Evolutionary conservation across 2,797 vertebrate species (phyloP).

Genomic region (Coracias cyanogaster): DNA sequence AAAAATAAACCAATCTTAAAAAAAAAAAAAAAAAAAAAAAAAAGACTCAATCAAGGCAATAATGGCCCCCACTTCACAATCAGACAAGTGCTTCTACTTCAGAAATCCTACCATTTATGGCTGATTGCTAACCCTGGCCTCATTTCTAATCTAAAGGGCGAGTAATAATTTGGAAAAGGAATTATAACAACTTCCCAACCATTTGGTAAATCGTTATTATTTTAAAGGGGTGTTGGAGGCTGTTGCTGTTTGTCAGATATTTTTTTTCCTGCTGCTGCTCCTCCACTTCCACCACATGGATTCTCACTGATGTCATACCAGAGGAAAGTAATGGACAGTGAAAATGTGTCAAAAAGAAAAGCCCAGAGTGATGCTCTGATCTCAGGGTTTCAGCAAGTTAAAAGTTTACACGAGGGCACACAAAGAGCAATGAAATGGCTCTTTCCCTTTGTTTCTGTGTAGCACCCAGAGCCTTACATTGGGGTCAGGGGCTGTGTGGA

Average conservation of each 20-base stretch:
- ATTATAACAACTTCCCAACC: slow-evolving; percentile 93
- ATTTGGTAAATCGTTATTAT: slow-evolving; percentile 93
- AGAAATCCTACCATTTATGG: slow-evolving; percentile 94
- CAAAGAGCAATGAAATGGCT: neutral
- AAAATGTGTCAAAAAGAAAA: neutral
- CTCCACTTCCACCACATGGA: slow-evolving; percentile 48
- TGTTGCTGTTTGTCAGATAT: slow-evolving; percentile 71
- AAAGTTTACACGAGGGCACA: neutral
- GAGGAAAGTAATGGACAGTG: neutral
- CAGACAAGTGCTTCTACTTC: slow-evolving; percentile 93
- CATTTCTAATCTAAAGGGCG: slow-evolving; percentile 88
- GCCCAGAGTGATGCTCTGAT: neutral
- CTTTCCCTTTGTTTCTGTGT: fast-evolving
- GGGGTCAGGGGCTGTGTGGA: neutral
- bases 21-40: slow-evolving; percentile 67
- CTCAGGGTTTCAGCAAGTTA: neutral
- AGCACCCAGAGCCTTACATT: neutral
- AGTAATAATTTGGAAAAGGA: slow-evolving; percentile 93
- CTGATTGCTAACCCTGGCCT: slow-evolving; percentile 95
- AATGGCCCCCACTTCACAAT: slow-evolving; percentile 98
- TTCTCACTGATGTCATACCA: neutral
- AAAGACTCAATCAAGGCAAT: slow-evolving; percentile 93
- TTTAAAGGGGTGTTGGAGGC: slow-evolving; percentile 82
- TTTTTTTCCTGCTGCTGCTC: slow-evolving; percentile 61
- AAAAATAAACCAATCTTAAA: slow-evolving; percentile 87